Evolutionary conservation across 2,113 vertebrate genomes (phyloP), one percentile per base, ranked within the genome.

Genomic region (Glareola pratincola): DNA sequence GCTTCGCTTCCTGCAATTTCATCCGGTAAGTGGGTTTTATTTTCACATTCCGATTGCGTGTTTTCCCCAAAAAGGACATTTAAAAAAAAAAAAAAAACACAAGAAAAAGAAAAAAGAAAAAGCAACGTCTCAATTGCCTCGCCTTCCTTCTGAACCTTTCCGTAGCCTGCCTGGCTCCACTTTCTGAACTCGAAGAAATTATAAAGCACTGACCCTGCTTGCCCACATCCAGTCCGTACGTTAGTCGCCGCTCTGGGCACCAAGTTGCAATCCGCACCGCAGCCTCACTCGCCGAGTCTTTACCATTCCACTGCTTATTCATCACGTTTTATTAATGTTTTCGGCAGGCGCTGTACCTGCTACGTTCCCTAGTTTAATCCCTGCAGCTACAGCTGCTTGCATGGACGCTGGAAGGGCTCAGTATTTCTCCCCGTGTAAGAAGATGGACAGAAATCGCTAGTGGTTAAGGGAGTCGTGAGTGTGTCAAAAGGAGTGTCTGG

Each of bases 1-100:
- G 32, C 74, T 94, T 97, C 84, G 56, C 94, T 67, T 97, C 95
- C 92, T 92, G 96, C 94, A 62, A 66, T 97, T 88, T 94, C 91
- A 81, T 84, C 74, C 66, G 98, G 98, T 98, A 95, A 98, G 98
- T 98, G 79, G 72, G 66, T 86, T 95, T 95, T 73, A 67, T 91
- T 80, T 80, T 77, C 91, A 24, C 94, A 39, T 84, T 72, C 72
- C n/a, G 56, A 15, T 43, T 62, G 59, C 57, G 43, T 14, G 39
- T 43, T 53, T 76, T 36, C 68, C 36, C 26, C 77, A 47, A 79
- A 72, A 72, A 47, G 71, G 64, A 45, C 27, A 2, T n/a, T 69
- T 16, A 11, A 72, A 47, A 27, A 73, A 77, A 60, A 15, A 54
- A 47, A 47, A n/a, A 45, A 9, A 34, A 15, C 41, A 39, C 39